Evolutionary conservation across 2,888 invertebrate genomes (phyloP).

Genomic region (Blastobasis lacticolella): DNA sequence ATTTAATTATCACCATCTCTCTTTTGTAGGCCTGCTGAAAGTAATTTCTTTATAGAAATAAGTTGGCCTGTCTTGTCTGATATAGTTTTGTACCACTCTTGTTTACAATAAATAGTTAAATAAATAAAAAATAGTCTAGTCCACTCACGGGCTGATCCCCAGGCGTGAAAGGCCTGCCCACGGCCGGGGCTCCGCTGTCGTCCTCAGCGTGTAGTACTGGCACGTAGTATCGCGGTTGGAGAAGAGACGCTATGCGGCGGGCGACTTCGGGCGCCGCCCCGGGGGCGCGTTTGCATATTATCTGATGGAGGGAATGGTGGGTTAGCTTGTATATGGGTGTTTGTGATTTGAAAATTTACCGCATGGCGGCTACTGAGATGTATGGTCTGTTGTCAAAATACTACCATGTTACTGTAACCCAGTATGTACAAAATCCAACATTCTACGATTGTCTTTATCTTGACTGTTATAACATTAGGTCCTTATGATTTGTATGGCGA

Average conservation of each 20-base stretch:
- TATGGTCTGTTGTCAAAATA: too few relatives aligned
- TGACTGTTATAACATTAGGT: too few relatives aligned
- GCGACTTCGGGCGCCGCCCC: conserved; percentile 51
- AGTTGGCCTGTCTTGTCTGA: background rate
- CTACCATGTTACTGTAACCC: too few relatives aligned
- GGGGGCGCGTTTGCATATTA: conserved; percentile 81
- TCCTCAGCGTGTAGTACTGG: conserved; percentile 89
- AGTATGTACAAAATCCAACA: too few relatives aligned
- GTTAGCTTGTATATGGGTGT: too few relatives aligned
- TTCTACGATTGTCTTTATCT: too few relatives aligned
- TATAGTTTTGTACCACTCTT: background rate
- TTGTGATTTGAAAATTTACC: too few relatives aligned
- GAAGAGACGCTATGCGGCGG: conserved; percentile 73
- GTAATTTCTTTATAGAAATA: background rate
- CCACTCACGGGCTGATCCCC: conserved; percentile 68
- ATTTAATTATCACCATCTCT: too few relatives aligned
- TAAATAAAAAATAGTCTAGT: background rate
- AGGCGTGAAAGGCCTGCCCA: conserved; percentile 87
- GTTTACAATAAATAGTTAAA: background rate
- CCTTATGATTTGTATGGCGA: too few relatives aligned
- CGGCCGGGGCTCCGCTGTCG: conserved; percentile 80
- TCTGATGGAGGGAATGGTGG: conserved; percentile 53
- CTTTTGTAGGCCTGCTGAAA: background rate
- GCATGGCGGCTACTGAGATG: too few relatives aligned
- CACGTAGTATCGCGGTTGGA: conserved; percentile 88